Conservation (phyloP, 1,140 invertebrate species). For the Araneus ventricosus region DNA sequence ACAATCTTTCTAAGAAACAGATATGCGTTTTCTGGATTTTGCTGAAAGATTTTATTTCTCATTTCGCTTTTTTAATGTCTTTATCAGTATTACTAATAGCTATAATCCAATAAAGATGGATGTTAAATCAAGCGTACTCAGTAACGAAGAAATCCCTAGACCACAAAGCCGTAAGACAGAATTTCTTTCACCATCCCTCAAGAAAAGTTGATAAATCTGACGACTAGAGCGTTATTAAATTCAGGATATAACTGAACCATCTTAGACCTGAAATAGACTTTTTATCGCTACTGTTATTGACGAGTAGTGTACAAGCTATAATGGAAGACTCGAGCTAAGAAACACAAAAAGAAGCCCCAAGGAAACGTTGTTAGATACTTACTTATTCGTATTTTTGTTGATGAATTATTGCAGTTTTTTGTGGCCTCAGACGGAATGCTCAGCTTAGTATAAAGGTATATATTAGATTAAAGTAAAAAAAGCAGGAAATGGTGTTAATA, state of each 20-base stretch:
- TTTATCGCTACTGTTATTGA: not conserved
- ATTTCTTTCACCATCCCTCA: not conserved
- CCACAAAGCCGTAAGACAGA: not conserved
- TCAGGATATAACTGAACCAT: not conserved
- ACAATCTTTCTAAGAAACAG: too few species aligned
- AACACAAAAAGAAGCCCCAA: not conserved
- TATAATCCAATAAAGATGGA: not conserved
- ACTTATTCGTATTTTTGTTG: not conserved
- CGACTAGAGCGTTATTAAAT: not conserved
- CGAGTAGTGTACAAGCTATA: not conserved
- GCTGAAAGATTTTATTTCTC: too few species aligned
- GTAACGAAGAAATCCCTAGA: not conserved
- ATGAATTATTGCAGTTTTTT: too few species aligned
- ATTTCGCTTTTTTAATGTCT: too few species aligned
- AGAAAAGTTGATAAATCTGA: not conserved
- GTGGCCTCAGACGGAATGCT: too few species aligned
- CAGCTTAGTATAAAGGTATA: too few species aligned
- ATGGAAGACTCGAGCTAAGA: not conserved
- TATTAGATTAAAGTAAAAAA: too few species aligned
- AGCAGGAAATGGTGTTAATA: too few species aligned
- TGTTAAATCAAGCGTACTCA: not conserved
- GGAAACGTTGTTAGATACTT: not conserved
- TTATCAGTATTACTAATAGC: not conserved
- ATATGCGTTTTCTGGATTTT: too few species aligned
- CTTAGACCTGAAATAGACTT: not conserved